These are phyloP conservation scores for Watsonalla binaria DNA, from an alignment of 2,888 invertebrate genomes.

Conservation along the genomic window DNA sequence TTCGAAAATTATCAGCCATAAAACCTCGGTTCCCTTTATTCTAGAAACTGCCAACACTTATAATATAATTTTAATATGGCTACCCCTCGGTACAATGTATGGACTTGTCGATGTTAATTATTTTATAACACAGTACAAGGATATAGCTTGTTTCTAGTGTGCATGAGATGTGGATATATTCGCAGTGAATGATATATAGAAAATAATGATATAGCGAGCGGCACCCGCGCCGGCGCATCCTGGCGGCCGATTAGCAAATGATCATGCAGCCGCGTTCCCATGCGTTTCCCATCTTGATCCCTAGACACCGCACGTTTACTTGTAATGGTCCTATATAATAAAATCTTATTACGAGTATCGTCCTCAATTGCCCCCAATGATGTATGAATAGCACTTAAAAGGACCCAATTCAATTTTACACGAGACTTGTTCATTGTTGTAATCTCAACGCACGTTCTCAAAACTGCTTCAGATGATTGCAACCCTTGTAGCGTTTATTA, in stretches of 20 bases:
- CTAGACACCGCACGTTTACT: slow-evolving; percentile 61
- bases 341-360: slow-evolving; percentile 65
- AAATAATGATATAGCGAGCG: slow-evolving; percentile 23
- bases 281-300: slow-evolving; percentile 52
- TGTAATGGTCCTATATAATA: slow-evolving; percentile 68
- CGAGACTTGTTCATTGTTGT: slow-evolving; percentile 14
- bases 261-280: slow-evolving; percentile 47
- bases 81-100: slow-evolving; percentile 41
- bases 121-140: slow-evolving; percentile 27
- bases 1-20: slow-evolving; percentile 76
- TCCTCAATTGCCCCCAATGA: slow-evolving; percentile 53
- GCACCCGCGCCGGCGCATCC: slow-evolving; percentile 21
- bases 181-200: slow-evolving; percentile 11
- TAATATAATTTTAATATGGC: slow-evolving; percentile 48
- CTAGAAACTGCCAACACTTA: slow-evolving; percentile 54
- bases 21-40: slow-evolving; percentile 65
- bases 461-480: neutral
- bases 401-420: slow-evolving; percentile 51
- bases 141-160: neutral
- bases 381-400: slow-evolving; percentile 54
- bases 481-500: neutral
- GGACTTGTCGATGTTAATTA: slow-evolving; percentile 33
- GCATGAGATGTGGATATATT: slow-evolving; percentile 7
- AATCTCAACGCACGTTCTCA: neutral
- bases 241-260: slow-evolving; percentile 42